phyloP scores from a whole-genome alignment of 2,797 vertebrate genomes.

The Alauda arvensis region DNA sequence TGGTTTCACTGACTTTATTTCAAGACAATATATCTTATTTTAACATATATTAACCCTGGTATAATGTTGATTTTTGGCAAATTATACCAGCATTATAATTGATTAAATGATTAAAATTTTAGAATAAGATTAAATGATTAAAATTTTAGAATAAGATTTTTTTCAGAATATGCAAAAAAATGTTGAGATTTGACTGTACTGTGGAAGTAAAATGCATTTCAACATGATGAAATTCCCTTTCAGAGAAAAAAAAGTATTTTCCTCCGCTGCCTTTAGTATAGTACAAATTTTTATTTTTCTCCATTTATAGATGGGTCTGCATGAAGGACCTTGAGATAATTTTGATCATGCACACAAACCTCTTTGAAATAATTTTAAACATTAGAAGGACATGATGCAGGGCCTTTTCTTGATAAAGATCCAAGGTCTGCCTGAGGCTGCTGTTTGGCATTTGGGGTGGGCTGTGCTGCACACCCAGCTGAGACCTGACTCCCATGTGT shows the following conservation, averaged over 20 bases:
- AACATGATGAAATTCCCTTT: neutral
- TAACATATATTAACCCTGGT: neutral
- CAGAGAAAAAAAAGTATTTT: neutral
- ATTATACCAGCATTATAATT: neutral
- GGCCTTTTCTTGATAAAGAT: neutral
- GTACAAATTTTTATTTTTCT: neutral
- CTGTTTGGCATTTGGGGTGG: neutral
- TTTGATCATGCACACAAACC: neutral
- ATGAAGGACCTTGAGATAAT: neutral
- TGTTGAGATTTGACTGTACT: neutral
- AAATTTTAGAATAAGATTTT: too few relatives aligned
- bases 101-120: too few relatives aligned
- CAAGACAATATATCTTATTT: neutral
- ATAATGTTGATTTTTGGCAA: neutral
- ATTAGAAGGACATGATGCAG: neutral
- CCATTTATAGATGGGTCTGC: neutral
- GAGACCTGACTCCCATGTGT: accelerated
- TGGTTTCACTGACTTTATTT: neutral
- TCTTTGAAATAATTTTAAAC: neutral
- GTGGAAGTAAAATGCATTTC: neutral
- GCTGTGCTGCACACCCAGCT: neutral
- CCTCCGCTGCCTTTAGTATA: neutral
- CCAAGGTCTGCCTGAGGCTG: neutral
- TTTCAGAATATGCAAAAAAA: neutral
- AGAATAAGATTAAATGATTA: too few relatives aligned